These are phyloP conservation scores for Polymixis flavicincta DNA, from an alignment of 2,888 invertebrate genomes.

Conservation along the genomic window DNA sequence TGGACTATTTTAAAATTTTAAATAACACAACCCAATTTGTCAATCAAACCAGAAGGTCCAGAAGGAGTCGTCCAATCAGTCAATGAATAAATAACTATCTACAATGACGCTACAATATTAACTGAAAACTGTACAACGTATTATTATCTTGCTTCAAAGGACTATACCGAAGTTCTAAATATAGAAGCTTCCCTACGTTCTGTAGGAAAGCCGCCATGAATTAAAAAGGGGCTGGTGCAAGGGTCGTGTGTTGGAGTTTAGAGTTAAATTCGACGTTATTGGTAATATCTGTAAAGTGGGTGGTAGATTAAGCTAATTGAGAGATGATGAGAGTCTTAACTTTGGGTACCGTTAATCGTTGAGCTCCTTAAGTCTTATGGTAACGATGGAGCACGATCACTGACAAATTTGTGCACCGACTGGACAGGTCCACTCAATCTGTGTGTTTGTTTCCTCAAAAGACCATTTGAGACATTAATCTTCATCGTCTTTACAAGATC, in stretches of 20 bases:
- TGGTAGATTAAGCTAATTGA: conserved; percentile 1
- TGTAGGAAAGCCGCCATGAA: conserved; percentile 72
- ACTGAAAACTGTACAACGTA: conserved; percentile 33
- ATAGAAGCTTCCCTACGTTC: conserved; percentile 66
- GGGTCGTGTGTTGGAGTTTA: conserved; percentile 72
- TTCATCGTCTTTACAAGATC: too few relatives aligned
- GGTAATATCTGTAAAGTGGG: conserved; percentile 22
- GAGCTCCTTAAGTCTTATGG: too few relatives aligned
- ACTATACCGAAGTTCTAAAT: conserved; percentile 68
- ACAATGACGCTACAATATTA: conserved; percentile 3
- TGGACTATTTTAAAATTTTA: too few relatives aligned
- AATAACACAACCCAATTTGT: not conserved
- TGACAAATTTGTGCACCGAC: too few relatives aligned
- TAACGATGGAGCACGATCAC: too few relatives aligned
- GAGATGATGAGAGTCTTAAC: not conserved
- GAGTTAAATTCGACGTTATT: conserved; percentile 47
- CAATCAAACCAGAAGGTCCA: not conserved
- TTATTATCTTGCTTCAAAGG: conserved; percentile 48
- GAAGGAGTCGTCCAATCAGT: too few relatives aligned
- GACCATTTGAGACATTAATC: too few relatives aligned
- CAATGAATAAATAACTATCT: conserved; percentile 27
- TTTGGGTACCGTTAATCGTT: too few relatives aligned
- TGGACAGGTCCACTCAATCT: too few relatives aligned
- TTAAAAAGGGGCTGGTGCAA: conserved; percentile 76
- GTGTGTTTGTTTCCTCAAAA: too few relatives aligned